These are phyloP conservation scores for Eupithecia insigniata DNA, from an alignment of 2,888 invertebrate species.

Conservation along the genomic window DNA sequence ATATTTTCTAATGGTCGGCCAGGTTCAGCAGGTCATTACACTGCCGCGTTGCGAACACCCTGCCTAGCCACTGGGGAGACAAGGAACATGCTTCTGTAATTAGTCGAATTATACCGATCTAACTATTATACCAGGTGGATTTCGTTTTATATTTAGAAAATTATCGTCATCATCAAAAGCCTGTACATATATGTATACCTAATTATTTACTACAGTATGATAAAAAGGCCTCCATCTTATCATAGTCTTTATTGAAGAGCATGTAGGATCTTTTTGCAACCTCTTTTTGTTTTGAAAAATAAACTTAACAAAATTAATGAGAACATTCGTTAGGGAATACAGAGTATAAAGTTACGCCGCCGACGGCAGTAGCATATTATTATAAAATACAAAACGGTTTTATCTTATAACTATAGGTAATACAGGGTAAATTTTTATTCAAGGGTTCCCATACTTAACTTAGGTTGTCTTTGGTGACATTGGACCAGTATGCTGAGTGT, in stretches of 20 bases:
- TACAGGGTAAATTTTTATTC: background rate
- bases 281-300: too few species aligned
- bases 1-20: constrained; percentile 65
- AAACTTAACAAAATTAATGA: constrained; percentile 10
- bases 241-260: too few species aligned
- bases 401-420: constrained; percentile 12
- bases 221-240: too few species aligned
- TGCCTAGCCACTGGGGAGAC: background rate
- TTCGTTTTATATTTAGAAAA: background rate
- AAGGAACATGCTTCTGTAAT: constrained; percentile 14
- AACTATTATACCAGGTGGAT: background rate
- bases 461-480: background rate
- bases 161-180: background rate
- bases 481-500: background rate
- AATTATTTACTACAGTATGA: too few species aligned
- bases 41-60: constrained; percentile 27
- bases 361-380: constrained; percentile 17
- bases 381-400: constrained; percentile 13
- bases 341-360: constrained; percentile 9
- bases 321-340: constrained; percentile 12
- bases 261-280: too few species aligned
- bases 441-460: background rate
- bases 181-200: too few species aligned
- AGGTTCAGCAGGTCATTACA: constrained; percentile 58
- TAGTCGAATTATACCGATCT: constrained; percentile 11